phyloP scores from a whole-genome alignment of 1,140 invertebrate species.

The Schmidtea mediterranea region DNA sequence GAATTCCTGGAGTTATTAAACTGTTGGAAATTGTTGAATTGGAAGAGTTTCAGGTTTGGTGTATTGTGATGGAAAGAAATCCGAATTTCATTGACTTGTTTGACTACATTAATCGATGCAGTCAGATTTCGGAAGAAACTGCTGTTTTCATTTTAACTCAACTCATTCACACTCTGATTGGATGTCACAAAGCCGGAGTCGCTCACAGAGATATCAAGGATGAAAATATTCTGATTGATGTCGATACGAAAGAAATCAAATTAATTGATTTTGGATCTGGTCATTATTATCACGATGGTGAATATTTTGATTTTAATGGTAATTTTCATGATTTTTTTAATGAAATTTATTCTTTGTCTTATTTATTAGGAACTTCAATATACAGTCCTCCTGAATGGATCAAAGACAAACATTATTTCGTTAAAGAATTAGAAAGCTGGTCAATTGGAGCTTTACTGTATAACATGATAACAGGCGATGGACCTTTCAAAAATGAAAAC shows the following conservation, averaged over 20 bases:
- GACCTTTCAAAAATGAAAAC: slow-evolving; percentile 40
- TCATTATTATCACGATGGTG: slow-evolving; percentile 33
- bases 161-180: slow-evolving; percentile 23
- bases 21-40: slow-evolving; percentile 36
- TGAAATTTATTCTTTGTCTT: neutral
- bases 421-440: slow-evolving; percentile 37
- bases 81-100: slow-evolving; percentile 39
- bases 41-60: slow-evolving; percentile 29
- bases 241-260: slow-evolving; percentile 31
- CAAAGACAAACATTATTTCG: slow-evolving; percentile 33
- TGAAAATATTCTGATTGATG: slow-evolving; percentile 38
- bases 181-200: slow-evolving; percentile 22
- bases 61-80: slow-evolving; percentile 38
- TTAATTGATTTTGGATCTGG: slow-evolving; percentile 43
- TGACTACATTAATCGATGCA: slow-evolving; percentile 40
- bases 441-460: slow-evolving; percentile 40
- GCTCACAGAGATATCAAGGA: slow-evolving; percentile 43
- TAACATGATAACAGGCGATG: slow-evolving; percentile 43
- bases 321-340: slow-evolving; percentile 13
- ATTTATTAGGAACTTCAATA: slow-evolving; percentile 34
- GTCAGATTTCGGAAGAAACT: slow-evolving; percentile 31
- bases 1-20: slow-evolving; percentile 33
- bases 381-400: slow-evolving; percentile 46
- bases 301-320: slow-evolving; percentile 43
- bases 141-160: slow-evolving; percentile 33